Percentiles rank a stretch among this genome's conserved stretches.
Conservation (phyloP, 2,888 invertebrate genomes). For the Nyleta sp. region DNA sequence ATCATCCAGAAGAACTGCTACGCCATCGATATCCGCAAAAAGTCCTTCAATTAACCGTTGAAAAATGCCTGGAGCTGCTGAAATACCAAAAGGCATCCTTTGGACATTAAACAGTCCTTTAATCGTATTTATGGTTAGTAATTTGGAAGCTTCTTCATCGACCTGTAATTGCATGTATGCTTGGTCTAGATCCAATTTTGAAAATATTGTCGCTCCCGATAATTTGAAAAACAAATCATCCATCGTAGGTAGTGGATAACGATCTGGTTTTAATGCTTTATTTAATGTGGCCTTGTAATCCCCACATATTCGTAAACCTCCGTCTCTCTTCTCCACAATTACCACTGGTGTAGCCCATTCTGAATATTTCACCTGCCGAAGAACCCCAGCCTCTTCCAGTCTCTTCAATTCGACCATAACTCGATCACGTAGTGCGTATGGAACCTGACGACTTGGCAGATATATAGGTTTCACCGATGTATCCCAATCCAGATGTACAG, state of each 20-base stretch:
- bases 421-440: too few relatives aligned
- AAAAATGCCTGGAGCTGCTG: slow-evolving; percentile 54
- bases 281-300: slow-evolving; percentile 20
- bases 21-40: slow-evolving; percentile 16
- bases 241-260: slow-evolving; percentile 8
- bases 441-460: too few relatives aligned
- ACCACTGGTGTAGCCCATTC: too few relatives aligned
- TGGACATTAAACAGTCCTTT: slow-evolving; percentile 54
- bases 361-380: too few relatives aligned
- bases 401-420: too few relatives aligned
- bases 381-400: too few relatives aligned
- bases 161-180: slow-evolving; percentile 8
- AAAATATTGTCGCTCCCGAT: slow-evolving; percentile 7
- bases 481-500: too few relatives aligned
- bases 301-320: background rate
- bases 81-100: slow-evolving; percentile 69
- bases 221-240: slow-evolving; percentile 22
- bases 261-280: background rate
- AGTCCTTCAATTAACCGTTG: slow-evolving; percentile 62
- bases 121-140: slow-evolving; percentile 25
- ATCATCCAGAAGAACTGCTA: slow-evolving; percentile 25
- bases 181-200: slow-evolving; percentile 26
- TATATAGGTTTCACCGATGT: too few relatives aligned
- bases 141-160: background rate
- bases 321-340: too few relatives aligned